Percentiles rank a stretch among this genome's conserved stretches.
phyloP scores from a whole-genome alignment of 2,888 invertebrate species.

The Chrysina gloriosa region DNA sequence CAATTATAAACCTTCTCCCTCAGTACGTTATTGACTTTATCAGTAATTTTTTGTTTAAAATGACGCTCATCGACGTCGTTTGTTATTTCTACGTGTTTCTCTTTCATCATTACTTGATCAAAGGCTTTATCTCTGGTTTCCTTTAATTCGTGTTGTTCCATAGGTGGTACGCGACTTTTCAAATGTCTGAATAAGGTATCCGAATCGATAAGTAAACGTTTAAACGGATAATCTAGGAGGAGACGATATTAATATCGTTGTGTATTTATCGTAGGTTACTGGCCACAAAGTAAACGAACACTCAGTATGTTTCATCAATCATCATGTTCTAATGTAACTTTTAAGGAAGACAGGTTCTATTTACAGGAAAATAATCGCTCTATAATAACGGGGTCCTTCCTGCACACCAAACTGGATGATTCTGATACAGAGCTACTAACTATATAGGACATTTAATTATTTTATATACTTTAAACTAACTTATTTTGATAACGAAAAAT shows the following conservation, averaged over 20 bases:
- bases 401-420: too few relatives aligned
- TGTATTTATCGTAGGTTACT: too few relatives aligned
- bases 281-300: too few relatives aligned
- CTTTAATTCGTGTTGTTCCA: conserved; percentile 70
- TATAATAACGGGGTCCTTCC: too few relatives aligned
- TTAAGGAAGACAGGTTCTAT: too few relatives aligned
- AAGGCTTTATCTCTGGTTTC: conserved; percentile 65
- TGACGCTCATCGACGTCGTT: conserved; percentile 63
- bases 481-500: too few relatives aligned
- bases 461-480: too few relatives aligned
- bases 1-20: conserved; percentile 77
- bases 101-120: conserved; percentile 52
- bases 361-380: too few relatives aligned
- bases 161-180: conserved; percentile 72
- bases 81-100: conserved; percentile 61
- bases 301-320: too few relatives aligned
- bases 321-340: too few relatives aligned
- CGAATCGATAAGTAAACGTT: conserved; percentile 69
- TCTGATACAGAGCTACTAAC: too few relatives aligned
- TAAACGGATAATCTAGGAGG: conserved; percentile 69
- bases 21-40: conserved; percentile 69
- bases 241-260: neutral
- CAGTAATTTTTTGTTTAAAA: conserved; percentile 66
- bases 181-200: conserved; percentile 71
- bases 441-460: too few relatives aligned